phyloP scores from a whole-genome alignment of 2,888 invertebrate genomes.

The Tetranychus piercei region DNA sequence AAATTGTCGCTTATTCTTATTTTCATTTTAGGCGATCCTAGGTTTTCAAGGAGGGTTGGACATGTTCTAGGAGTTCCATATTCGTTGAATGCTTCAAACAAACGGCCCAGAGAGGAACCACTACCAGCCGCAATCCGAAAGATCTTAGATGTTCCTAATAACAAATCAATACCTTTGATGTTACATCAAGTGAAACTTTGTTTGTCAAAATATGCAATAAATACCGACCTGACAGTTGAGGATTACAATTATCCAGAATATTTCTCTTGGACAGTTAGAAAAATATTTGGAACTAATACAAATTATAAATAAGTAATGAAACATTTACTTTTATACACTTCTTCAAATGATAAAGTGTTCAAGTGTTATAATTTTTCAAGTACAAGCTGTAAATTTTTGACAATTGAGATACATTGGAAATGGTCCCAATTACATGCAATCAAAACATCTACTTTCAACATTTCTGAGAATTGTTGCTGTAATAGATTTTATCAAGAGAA shows the following conservation, averaged over 20 bases:
- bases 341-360: too few relatives aligned
- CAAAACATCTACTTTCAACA: too few relatives aligned
- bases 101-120: slow-evolving; percentile 9
- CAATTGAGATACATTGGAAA: too few relatives aligned
- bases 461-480: too few relatives aligned
- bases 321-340: too few relatives aligned
- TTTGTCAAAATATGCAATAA: neutral
- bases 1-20: too few relatives aligned
- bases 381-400: too few relatives aligned
- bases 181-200: slow-evolving; percentile 7
- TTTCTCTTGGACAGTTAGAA: neutral
- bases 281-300: neutral
- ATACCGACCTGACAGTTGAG: neutral
- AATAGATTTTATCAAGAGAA: too few relatives aligned
- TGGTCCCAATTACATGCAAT: too few relatives aligned
- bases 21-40: slow-evolving; percentile 6
- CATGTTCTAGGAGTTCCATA: slow-evolving; percentile 20
- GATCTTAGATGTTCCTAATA: slow-evolving; percentile 5
- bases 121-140: neutral
- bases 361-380: too few relatives aligned
- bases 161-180: slow-evolving; percentile 13
- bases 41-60: slow-evolving; percentile 17
- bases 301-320: neutral
- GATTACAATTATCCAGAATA: neutral
- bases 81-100: slow-evolving; percentile 5